phyloP scores from a whole-genome alignment of 2,797 vertebrate species.

The Sebastes minor region DNA sequence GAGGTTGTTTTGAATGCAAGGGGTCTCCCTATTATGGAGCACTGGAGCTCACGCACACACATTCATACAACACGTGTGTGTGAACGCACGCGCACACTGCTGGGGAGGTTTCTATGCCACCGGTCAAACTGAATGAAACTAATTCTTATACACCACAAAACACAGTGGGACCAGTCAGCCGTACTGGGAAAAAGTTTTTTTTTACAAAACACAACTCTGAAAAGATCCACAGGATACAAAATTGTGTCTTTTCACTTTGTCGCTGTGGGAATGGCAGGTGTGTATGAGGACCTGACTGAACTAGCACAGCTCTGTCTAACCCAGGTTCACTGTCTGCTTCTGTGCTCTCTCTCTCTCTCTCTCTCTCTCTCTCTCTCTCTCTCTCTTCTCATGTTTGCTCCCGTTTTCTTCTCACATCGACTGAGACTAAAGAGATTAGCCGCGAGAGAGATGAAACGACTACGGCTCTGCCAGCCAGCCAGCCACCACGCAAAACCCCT shows the following conservation, averaged over 20 bases:
- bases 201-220: conserved; percentile 48
- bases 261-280: conserved; percentile 52
- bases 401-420: conserved; percentile 54
- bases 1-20: conserved; percentile 40
- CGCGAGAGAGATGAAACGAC: conserved; percentile 53
- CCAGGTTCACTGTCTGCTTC: conserved; percentile 22
- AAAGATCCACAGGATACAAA: conserved; percentile 64
- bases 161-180: conserved; percentile 51
- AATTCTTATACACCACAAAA: conserved; percentile 46
- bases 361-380: conserved; percentile 8
- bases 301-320: conserved; percentile 11
- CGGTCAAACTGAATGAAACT: conserved; percentile 68
- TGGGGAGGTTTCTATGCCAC: conserved; percentile 57
- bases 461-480: conserved; percentile 56
- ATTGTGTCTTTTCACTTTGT: conserved; percentile 49
- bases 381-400: conserved; percentile 32
- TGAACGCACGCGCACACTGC: background rate
- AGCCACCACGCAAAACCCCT: conserved; percentile 32
- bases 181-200: conserved; percentile 19
- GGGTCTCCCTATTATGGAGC: conserved; percentile 18
- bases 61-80: conserved; percentile 7
- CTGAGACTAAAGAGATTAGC: conserved; percentile 66
- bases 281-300: conserved; percentile 4
- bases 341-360: background rate
- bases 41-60: conserved; percentile 2